phyloP scores from a whole-genome alignment of 2,113 vertebrate species.

The Bufo bufo region DNA sequence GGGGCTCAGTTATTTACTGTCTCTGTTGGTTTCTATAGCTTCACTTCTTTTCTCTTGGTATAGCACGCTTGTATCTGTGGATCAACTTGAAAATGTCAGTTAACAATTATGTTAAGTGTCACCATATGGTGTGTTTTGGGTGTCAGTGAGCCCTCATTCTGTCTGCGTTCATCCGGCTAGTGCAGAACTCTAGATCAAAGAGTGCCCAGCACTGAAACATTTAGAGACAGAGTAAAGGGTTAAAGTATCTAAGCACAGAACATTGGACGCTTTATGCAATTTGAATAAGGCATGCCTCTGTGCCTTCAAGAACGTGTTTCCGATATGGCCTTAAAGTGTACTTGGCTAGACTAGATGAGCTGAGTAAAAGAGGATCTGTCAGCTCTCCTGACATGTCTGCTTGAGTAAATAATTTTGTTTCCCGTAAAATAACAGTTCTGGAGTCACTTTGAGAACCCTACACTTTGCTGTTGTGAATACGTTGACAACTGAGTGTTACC shows the following conservation, averaged over 20 bases:
- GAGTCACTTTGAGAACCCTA: no score
- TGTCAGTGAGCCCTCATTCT: background rate
- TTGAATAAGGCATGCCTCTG: background rate
- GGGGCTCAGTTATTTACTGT: conserved; percentile 26
- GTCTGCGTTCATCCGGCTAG: background rate
- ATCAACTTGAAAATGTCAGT: conserved; percentile 22
- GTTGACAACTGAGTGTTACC: no score
- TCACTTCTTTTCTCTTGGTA: conserved; percentile 5
- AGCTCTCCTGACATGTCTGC: no score
- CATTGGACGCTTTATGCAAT: background rate
- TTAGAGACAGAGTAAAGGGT: background rate
- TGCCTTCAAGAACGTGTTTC: background rate
- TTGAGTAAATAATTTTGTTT: no score
- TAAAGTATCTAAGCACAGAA: background rate
- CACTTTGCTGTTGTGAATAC: no score
- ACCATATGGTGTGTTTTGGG: background rate
- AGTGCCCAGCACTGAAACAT: background rate
- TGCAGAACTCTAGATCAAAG: background rate
- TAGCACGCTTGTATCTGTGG: background rate
- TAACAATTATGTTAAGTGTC: conserved; percentile 10
- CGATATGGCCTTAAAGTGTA: background rate
- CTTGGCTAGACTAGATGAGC: background rate
- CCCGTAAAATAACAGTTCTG: no score
- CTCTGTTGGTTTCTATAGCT: conserved; percentile 10
- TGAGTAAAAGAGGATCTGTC: no score